A percentile compares a stretch with the other conserved stretches of the same genome.
These are phyloP conservation scores for Hemibates koningsi DNA, from an alignment of 2,113 vertebrate species.

Conservation along the genomic window DNA sequence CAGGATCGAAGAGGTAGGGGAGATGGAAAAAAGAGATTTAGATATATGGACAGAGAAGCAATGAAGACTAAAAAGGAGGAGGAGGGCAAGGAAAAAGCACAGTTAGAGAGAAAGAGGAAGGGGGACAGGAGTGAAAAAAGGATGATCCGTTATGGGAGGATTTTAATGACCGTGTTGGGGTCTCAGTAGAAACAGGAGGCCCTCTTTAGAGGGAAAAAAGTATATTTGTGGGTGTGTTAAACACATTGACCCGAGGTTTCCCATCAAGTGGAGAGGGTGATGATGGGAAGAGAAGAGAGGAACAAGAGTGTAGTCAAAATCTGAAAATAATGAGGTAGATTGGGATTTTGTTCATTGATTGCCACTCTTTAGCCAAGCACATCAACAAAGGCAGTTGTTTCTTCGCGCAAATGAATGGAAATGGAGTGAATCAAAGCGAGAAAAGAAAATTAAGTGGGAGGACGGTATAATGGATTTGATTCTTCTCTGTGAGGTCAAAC, in stretches of 20 bases:
- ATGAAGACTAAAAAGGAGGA: neutral
- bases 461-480: neutral
- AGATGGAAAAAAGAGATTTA: neutral
- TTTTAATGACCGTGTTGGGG: slow-evolving; percentile 40
- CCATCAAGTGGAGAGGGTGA: neutral
- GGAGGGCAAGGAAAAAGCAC: neutral
- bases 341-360: neutral
- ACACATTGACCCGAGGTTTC: slow-evolving; percentile 28
- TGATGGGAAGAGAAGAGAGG: neutral
- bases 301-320: neutral
- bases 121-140: neutral
- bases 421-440: neutral
- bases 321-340: neutral
- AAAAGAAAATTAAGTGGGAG: neutral
- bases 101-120: neutral
- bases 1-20: neutral
- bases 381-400: neutral
- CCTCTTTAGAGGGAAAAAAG: neutral
- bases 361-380: neutral
- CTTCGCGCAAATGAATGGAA: neutral
- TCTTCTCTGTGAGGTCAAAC: neutral
- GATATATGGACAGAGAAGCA: neutral
- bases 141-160: neutral
- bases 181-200: slow-evolving; percentile 2
- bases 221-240: slow-evolving; percentile 31